Evolutionary conservation across 2,113 vertebrate genomes (phyloP), one percentile per base, ranked within the genome.

Genomic region (Amia ocellicauda): DNA sequence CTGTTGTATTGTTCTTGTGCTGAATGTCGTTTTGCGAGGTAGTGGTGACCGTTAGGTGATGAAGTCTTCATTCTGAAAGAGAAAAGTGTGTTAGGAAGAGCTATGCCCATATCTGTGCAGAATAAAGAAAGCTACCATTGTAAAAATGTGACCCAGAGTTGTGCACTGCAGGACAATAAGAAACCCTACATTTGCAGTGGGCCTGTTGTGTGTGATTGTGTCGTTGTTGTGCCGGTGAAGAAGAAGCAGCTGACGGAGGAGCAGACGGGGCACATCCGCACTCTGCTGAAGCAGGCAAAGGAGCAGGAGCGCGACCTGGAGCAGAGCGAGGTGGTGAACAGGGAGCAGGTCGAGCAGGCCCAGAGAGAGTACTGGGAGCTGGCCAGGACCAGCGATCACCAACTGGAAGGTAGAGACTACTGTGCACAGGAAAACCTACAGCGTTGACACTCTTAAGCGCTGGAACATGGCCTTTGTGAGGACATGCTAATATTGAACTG

Each of bases 291-390:
- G 17, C 69, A 85, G n/a, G 66, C 86, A 4, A 86, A 78, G 27
- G 70, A 85, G 42, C 71, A 83, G 9, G 81, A 86, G 62, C 73
- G 72, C 22, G 62, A 78, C 36, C 23, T 74, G 16, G 80, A 83
- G 0, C 63, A 69, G 3, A 66, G 60, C 14, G 69, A 83, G 51
- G 10, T 63, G 47, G 69, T 84, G n/a, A 83, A 82, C 19, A 83
- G 82, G 57, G 83, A 89, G 24, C 74, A 89, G 23, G 83, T 93
- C 17, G 88, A 91, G 55, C 53, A 77, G 4, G 75, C 74, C n/a
- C 71, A 89, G 58, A 87, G 78, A 67, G 71, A 70, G 16, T 79
- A 85, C 16, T 76, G 84, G 78, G 67, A 90, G 19, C 83, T 86
- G 63, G 60, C 72, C 63, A 87, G 60, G 51, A 78, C 83, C 11